Evolutionary conservation across 2,888 invertebrate genomes (phyloP), one percentile per base, ranked within the genome.

Genomic region (Eupithecia vulgata): DNA sequence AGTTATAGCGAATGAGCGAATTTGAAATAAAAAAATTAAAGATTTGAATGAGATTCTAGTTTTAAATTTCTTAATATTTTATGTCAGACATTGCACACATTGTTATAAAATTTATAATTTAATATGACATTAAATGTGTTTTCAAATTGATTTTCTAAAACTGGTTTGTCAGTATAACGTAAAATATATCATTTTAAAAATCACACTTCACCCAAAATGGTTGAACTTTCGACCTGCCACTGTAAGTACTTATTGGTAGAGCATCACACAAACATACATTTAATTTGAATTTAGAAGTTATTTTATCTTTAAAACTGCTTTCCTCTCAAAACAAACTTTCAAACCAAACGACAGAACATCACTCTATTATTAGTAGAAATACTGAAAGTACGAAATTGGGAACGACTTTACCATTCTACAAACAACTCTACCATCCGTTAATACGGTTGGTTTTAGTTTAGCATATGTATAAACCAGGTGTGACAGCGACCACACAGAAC

Each of bases 401-500:
- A 81, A 74, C 68, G 42, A 1, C 15, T 48, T 40, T n/a, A 7
- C 15, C 34, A 37, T 69, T 68, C 52, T 12, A 88, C 69, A 84
- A 76, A 76, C 17, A 67, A 78, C 85, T 80, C 71, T 88, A 81
- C 15, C 0, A 0, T 2, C 0, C 0, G 0, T 17, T 0, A 0
- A 15, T 82, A 84, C 64, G 76, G 87, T 81, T 66, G 42, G 62
- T 78, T 86, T 87, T 85, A 8, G 62, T 1, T 30, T 77, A 80
- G 57, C 5, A 8, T 17, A 17, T 34, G 52, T 79, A 72, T 81
- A 88, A 88, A 87, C 85, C 91, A 92, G 90, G 90, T 91, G 90
- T 82, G 87, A 89, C 87, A 75, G 90, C 84, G 88, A 89, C 87
- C 90, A 92, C 91, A 92, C 80, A 87, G 85, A 80, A 85, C 92